Evolutionary conservation across 2,113 vertebrate species (phyloP).

Genomic region (Hemichromis elongatus): DNA sequence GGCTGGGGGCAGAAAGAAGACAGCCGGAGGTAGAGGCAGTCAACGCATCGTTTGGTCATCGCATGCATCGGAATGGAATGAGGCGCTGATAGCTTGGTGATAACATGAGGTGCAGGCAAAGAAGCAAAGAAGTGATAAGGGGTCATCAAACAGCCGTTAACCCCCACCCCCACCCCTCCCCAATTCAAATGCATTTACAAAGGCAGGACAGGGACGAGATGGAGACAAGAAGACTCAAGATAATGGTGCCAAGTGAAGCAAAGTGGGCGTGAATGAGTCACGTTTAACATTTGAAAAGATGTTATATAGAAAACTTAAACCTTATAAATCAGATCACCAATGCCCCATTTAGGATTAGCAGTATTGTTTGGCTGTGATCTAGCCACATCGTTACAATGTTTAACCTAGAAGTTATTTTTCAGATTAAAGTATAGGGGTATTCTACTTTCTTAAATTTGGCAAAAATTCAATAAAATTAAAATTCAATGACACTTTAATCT

Average conservation of each 20-base stretch:
- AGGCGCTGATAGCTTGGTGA: background rate
- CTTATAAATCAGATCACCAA: too few relatives aligned
- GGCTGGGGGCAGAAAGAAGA: background rate
- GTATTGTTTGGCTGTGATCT: background rate
- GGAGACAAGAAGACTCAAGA: background rate
- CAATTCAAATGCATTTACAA: background rate
- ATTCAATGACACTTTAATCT: background rate
- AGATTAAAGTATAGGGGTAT: background rate
- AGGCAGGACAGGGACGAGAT: background rate
- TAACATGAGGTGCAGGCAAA: background rate
- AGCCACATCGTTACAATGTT: background rate
- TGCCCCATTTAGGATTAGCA: background rate
- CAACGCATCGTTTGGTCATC: background rate
- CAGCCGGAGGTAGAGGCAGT: background rate
- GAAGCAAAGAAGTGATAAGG: background rate
- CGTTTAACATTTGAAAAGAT: background rate
- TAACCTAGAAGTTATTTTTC: background rate
- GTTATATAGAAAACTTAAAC: background rate
- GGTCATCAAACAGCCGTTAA: background rate
- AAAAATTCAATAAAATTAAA: background rate
- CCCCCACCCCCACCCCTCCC: too few relatives aligned
- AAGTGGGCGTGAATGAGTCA: background rate
- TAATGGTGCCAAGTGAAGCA: background rate
- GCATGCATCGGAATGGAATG: background rate
- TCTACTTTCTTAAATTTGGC: background rate